Percentiles rank a stretch among this genome's conserved stretches.
phyloP scores from a whole-genome alignment of 2,113 vertebrate genomes.

The Antigone vipio region DNA sequence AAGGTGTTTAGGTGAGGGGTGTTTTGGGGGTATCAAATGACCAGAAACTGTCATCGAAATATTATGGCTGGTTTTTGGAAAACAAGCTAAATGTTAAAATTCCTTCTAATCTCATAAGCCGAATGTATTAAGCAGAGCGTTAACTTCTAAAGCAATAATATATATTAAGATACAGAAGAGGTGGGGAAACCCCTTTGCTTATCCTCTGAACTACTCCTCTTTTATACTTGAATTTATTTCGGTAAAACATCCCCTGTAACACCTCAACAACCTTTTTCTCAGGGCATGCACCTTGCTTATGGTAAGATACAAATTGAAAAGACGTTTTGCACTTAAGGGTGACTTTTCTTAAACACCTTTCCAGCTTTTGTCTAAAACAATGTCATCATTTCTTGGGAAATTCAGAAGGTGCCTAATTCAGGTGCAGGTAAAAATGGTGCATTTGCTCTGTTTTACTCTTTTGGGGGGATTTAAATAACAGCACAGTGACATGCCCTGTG shows the following conservation, averaged over 20 bases:
- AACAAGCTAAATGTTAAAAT: neutral
- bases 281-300: neutral
- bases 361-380: neutral
- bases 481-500: too few relatives aligned
- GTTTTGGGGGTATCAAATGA: neutral
- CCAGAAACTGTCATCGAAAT: neutral
- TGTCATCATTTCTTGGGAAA: neutral
- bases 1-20: neutral
- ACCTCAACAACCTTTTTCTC: neutral
- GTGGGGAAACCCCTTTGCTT: neutral
- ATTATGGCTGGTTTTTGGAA: neutral
- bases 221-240: neutral
- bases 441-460: neutral
- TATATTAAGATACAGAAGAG: neutral
- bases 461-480: neutral
- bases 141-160: neutral
- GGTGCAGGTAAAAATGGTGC: neutral
- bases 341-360: neutral
- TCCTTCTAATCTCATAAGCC: neutral
- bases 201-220: neutral
- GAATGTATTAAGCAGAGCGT: neutral
- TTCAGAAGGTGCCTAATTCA: neutral
- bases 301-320: neutral
- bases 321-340: rapidly evolving
- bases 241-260: neutral